Evolutionary conservation across 2,113 vertebrate species (phyloP), one percentile per base, ranked within the genome.

Genomic region (Lontra canadensis): DNA sequence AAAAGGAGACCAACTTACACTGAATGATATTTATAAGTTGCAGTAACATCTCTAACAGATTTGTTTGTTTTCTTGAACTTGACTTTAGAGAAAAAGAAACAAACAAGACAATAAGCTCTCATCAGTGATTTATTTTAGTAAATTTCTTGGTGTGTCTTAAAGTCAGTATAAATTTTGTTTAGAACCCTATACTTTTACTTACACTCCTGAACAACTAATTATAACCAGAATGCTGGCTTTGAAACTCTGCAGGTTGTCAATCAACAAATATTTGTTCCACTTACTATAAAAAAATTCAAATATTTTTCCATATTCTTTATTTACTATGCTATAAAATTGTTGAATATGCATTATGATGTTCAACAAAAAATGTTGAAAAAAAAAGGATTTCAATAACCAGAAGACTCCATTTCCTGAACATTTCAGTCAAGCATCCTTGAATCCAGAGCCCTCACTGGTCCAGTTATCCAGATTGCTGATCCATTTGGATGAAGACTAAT

Each of bases 161-260:
- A 93, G 26, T 80, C 57, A 81, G 42, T 88, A 80, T 74, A 90
- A 93, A 78, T 90, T 96, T 84, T 36, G 4, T 88, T 94, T 69
- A 74, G n/a, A 79, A 55, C 10, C 13, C 1, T 81, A 7, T 52
- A 78, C 26, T 87, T 94, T 55, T 85, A n/a, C 55, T 78, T 92
- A 67, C 0, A 78, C 5, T 17, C 17, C 4, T 55, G 0, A 88
- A 76, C 36, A 89, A 87, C 57, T 36, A 90, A 80, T 94, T 42
- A 86, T 92, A 9, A 7, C 20, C 17, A 79, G 11, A 84, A 95
- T 88, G 23, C 47, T 94, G 25, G 1, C 10, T 88, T 93, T 67
- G 82, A 85, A 42, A 7, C 0, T 90, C 55, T 86, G 12, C 20
- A 89, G 25, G 6, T 83, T 91, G 23, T 80, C 55, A 88, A 55